Evolutionary conservation across 2,888 invertebrate species (phyloP), one percentile per base, ranked within the genome.

Genomic region (Dilophus febrilis): DNA sequence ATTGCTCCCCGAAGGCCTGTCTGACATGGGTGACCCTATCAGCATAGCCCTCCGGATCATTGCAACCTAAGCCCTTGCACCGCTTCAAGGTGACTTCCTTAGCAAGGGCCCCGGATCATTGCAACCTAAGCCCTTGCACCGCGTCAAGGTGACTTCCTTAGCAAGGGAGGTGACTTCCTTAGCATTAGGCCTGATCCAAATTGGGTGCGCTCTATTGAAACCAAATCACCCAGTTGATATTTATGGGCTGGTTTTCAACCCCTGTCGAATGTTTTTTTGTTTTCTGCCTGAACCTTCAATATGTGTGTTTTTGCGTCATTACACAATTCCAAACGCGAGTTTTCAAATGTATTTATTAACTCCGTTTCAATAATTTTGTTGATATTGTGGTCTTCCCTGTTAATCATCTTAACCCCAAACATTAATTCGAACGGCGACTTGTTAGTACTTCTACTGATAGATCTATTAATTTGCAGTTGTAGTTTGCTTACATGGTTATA

Each of bases 401-500:
- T 14, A 13, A 33, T 17, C 41, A 45, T 42, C 10, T 19, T 27
- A 2, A 40, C 40, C 2, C 42, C 44, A 12, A 35, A 12, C 26
- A 45, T 7, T 4, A 44, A 3, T 13, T 44, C 36, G 28, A 46
- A 46, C 5, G 42, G 44, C 4, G 44, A 38, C 19, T 17, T 40
- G 4, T 7, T n/a, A 10, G 40, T 37, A 4, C 39, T 37, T n/a
- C 45, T 11, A 12, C 39, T 28, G 10, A n/a, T 37, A 2, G 37
- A 40, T 4, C 44, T 43, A 33, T 50, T 51, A 1, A 51, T 22
- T 6, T 38, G 39, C 35, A 43, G 30, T 28, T 51, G 51, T 8
- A 52, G 40, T 29, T 31, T 31, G 14, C 39, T 41, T 5, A 52
- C 39, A 35, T 44, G 18, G 42, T 47, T 49, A 38, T 50, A 52